Evolutionary conservation across 30 jellyfish, hydroid and myxozoan species (phyloP), one percentile per base, ranked within the genome.

Genomic region (Rhopilema esculentum): DNA sequence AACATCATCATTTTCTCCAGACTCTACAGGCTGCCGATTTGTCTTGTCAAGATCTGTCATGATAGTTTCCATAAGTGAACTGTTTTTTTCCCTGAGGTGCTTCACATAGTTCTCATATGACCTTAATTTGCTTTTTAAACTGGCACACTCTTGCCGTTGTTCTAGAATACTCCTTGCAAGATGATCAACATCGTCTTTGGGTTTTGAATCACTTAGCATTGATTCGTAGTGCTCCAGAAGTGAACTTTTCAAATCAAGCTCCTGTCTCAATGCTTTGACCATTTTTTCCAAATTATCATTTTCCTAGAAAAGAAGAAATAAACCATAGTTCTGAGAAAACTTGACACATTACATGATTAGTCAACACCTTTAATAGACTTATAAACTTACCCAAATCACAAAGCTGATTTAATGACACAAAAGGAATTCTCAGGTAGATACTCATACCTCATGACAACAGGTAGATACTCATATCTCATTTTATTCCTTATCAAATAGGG

Each of bases 21-120:
- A 70, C 26, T 84, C 93, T 19, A 30, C 72, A 49, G 93, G 93
- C 67, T 52, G 48, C 28, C 80, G 69, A 30, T 72, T 70, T 26
- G 30, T 20, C 23, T 72, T 72, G 68, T 84, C 93, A 24, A 84
- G 49, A 20, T 72, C 86, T 28, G 64, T 61, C 93, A 84, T 84
- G n/a, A 84, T 23, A 8, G 93, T 49, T 1, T 84, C 87, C 73
- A 84, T 1, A 26, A 84, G 61, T 8, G 81, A 79, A 1, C 82
- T 50, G 48, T 72, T 84, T 65, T 40, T 84, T 27, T 84, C 93
- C 32, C 93, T 27, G 25, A 84, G 66, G 52, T 84, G 93, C 76
- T 72, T 71, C 26, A 84, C 76, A 77, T 84, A 84, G 81, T 48
- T 72, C 31, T 84, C 81, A 25, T 84, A 72, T 20, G 87, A 22